Conservation (phyloP, 2,888 invertebrate genomes). For the Pandemis heparana region DNA sequence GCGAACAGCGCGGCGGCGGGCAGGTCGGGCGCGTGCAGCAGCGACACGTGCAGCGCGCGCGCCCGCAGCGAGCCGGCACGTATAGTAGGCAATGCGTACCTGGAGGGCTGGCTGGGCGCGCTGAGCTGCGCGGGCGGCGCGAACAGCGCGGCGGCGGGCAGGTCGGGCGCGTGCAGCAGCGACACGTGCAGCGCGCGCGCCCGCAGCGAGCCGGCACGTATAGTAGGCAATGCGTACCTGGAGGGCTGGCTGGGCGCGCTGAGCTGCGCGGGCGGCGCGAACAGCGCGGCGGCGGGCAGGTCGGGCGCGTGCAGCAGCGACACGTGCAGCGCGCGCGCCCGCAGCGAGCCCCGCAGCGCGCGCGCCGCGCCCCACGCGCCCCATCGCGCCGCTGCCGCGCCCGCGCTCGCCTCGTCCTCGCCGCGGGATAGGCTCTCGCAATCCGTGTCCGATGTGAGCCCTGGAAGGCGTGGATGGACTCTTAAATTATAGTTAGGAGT, state of each 20-base stretch:
- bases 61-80: too few relatives aligned
- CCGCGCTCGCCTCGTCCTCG: slow-evolving; percentile 70
- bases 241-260: slow-evolving; percentile 75
- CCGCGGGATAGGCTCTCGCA: slow-evolving; percentile 71
- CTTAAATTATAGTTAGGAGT: not conserved
- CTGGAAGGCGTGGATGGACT: slow-evolving; percentile 50
- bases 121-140: slow-evolving; percentile 84
- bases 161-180: slow-evolving; percentile 89
- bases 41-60: too few relatives aligned
- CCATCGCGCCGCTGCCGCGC: slow-evolving; percentile 87
- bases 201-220: slow-evolving; percentile 88
- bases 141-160: slow-evolving; percentile 88
- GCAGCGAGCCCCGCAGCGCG: slow-evolving; percentile 89
- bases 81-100: slow-evolving; percentile 56
- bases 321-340: slow-evolving; percentile 90
- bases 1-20: too few relatives aligned
- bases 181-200: slow-evolving; percentile 91
- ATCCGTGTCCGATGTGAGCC: slow-evolving; percentile 79
- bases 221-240: slow-evolving; percentile 57
- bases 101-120: slow-evolving; percentile 75
- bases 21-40: too few relatives aligned
- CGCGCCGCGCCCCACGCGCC: slow-evolving; percentile 93
- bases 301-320: slow-evolving; percentile 91
- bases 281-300: slow-evolving; percentile 87
- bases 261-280: slow-evolving; percentile 85